Conservation (phyloP, 2,888 invertebrate species). For the Adelphocoris suturalis region DNA sequence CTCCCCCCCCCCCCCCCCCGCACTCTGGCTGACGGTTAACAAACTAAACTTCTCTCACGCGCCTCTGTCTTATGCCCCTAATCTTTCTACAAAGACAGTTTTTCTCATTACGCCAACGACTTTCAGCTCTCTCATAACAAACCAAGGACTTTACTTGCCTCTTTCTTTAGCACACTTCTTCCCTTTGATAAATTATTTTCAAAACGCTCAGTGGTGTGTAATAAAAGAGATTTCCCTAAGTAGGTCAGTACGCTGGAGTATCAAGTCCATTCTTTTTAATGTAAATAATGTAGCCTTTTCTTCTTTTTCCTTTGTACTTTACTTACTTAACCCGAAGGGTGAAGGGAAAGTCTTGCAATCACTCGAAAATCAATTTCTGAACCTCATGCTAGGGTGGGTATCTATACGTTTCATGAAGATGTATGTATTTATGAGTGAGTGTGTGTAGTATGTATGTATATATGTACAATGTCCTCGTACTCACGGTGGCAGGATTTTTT, state of each 20-base stretch:
- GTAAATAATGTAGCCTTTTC: too few species aligned
- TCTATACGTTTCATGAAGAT: too few species aligned
- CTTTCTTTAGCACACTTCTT: neutral
- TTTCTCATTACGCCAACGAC: constrained; percentile 63
- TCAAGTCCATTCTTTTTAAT: too few species aligned
- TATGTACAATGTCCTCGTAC: too few species aligned
- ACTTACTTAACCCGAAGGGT: too few species aligned
- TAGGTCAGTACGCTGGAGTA: neutral
- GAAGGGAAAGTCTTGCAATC: too few species aligned
- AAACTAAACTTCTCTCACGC: constrained; percentile 55
- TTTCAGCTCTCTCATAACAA: constrained; percentile 49
- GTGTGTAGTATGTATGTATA: too few species aligned
- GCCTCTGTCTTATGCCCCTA: constrained; percentile 45
- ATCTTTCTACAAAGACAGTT: constrained; percentile 59
- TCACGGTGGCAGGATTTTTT: too few species aligned
- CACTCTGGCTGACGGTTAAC: constrained; percentile 53
- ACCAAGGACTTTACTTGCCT: constrained; percentile 39
- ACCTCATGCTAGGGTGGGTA: too few species aligned
- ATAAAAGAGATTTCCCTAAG: constrained; percentile 3
- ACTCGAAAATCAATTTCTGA: too few species aligned
- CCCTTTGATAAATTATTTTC: constrained; percentile 4
- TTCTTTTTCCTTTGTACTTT: too few species aligned
- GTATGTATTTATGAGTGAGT: too few species aligned
- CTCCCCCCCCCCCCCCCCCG: neutral
- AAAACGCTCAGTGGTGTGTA: constrained; percentile 1